These are phyloP conservation scores for Coregonus ussuriensis DNA, from an alignment of 2,797 vertebrate species.

Conservation along the genomic window DNA sequence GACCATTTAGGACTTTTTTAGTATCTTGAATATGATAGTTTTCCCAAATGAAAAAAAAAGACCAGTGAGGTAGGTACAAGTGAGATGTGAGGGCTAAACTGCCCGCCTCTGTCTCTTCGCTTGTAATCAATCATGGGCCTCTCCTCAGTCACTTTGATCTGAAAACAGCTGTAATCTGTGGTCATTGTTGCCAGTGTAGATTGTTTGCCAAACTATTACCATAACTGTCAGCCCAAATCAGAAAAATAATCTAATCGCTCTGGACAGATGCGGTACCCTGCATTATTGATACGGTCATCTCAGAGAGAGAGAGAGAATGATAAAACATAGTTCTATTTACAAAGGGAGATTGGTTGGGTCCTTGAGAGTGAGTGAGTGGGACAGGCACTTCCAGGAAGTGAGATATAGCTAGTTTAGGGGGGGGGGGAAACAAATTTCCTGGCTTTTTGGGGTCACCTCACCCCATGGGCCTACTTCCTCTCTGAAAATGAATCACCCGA, in stretches of 20 bases:
- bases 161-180: constrained; percentile 97
- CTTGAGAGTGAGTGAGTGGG: constrained; percentile 93
- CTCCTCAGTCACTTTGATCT: constrained; percentile 85
- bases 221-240: constrained; percentile 99
- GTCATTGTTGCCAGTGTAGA: constrained; percentile 93
- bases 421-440: constrained; percentile 84
- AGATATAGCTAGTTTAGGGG: constrained; percentile 90
- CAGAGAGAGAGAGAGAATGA: constrained; percentile 90
- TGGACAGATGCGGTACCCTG: constrained; percentile 93
- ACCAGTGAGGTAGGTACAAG: constrained; percentile 76
- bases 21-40: constrained; percentile 52
- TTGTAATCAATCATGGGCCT: constrained; percentile 90
- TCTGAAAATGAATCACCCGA: constrained; percentile 78
- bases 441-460: constrained; percentile 85
- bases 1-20: constrained; percentile 23
- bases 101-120: constrained; percentile 80
- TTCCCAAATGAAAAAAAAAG: constrained; percentile 63
- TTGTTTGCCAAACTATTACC: constrained; percentile 99
- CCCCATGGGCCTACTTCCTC: constrained; percentile 78
- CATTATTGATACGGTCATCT: constrained; percentile 98
- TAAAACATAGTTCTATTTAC: constrained; percentile 99
- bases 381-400: constrained; percentile 95
- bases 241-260: constrained; percentile 97
- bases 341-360: constrained; percentile 98
- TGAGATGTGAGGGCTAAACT: constrained; percentile 79